These are phyloP conservation scores for Pantherophis alleghaniensis DNA, from an alignment of 2,797 vertebrate species.

Conservation along the genomic window DNA sequence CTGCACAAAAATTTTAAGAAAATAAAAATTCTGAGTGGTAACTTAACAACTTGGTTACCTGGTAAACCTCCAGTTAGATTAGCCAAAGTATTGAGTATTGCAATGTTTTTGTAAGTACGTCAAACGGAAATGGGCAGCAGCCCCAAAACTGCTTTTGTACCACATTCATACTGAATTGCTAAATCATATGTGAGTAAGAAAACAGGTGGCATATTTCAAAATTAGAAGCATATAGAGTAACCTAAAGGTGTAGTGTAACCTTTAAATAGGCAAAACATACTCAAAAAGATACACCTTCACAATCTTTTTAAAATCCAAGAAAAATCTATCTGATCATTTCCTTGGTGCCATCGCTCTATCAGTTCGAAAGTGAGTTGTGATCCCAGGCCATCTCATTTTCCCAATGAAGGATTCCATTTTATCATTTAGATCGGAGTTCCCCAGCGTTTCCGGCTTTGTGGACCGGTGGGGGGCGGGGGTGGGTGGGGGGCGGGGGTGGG, in stretches of 20 bases:
- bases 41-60: not conserved
- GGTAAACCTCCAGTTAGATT: not conserved
- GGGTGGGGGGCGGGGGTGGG: accelerated
- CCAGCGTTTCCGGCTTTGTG: no score
- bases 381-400: not conserved
- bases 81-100: not conserved
- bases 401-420: not conserved
- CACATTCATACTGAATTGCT: not conserved
- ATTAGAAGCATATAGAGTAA: not conserved
- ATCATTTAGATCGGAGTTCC: not conserved
- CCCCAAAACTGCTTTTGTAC: not conserved
- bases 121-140: not conserved
- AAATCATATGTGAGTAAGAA: not conserved
- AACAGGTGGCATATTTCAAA: not conserved
- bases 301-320: not conserved
- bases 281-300: not conserved
- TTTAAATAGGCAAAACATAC: not conserved
- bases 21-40: not conserved
- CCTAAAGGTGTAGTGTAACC: not conserved
- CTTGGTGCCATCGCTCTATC: not conserved
- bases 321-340: not conserved
- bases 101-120: not conserved
- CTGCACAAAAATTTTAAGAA: not conserved
- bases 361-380: not conserved
- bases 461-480: accelerated